Evolutionary conservation across 92 coral and sea anemone species (phyloP).

Genomic region (Chrysogorgia sp.): DNA sequence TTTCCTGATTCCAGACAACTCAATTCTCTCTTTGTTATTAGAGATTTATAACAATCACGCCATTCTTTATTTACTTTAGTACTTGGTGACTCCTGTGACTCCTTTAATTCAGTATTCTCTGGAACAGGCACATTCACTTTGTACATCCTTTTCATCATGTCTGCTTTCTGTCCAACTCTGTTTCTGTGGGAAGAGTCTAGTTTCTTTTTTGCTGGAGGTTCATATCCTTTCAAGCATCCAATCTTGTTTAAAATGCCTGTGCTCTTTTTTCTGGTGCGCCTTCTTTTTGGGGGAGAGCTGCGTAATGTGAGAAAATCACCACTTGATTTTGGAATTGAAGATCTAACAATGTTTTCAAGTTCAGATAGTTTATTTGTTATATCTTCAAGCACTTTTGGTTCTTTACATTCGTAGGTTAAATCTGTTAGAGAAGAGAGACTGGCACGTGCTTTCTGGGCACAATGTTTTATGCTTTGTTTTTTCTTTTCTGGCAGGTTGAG

Average conservation of each 20-base stretch:
- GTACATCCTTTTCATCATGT: too few species aligned
- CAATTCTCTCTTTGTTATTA: too few species aligned
- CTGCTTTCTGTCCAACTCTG: too few species aligned
- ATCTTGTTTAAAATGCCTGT: not conserved
- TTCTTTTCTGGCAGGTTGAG: not conserved
- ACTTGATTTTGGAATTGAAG: constrained; percentile 25
- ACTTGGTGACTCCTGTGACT: too few species aligned
- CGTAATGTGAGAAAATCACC: constrained; percentile 41
- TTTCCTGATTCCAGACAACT: too few species aligned
- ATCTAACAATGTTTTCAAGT: constrained; percentile 1
- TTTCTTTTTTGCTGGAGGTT: too few species aligned
- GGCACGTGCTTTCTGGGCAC: constrained; percentile 29
- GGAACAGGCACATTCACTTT: too few species aligned
- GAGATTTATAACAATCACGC: too few species aligned
- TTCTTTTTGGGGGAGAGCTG: constrained; percentile 12
- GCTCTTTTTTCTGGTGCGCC: not conserved
- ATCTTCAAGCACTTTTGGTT: constrained; percentile 37
- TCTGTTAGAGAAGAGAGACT: constrained; percentile 29
- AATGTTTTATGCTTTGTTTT: constrained; percentile 14
- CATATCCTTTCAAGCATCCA: too few species aligned
- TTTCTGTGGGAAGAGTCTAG: too few species aligned
- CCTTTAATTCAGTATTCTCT: too few species aligned
- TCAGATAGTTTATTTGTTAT: constrained; percentile 14
- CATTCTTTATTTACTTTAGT: too few species aligned
- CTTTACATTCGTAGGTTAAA: constrained; percentile 40